These are phyloP conservation scores for Clamator glandarius DNA, from an alignment of 2,797 vertebrate genomes.

Conservation along the genomic window DNA sequence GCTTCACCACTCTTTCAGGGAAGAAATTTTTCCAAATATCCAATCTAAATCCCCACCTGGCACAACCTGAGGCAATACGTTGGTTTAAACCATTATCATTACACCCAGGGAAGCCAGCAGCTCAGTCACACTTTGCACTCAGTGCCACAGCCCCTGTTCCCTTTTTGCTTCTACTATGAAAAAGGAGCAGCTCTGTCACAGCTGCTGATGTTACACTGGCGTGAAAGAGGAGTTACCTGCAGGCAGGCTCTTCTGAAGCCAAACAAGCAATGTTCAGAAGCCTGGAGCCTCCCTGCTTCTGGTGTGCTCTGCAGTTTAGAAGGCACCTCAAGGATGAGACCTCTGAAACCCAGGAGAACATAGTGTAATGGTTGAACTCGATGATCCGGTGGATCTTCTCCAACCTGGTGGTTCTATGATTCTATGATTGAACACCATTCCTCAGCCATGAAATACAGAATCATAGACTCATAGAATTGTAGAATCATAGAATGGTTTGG, in stretches of 20 bases:
- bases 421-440: not conserved
- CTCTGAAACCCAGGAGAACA: not conserved
- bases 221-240: not conserved
- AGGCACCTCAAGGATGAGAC: not conserved
- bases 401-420: too few species aligned
- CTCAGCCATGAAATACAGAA: not conserved
- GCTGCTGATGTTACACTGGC: not conserved
- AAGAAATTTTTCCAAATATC: too few species aligned
- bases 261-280: too few species aligned
- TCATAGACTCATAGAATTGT: not conserved
- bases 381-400: too few species aligned
- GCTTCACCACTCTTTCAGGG: too few species aligned
- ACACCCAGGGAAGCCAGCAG: not conserved
- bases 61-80: too few species aligned
- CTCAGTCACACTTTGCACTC: not conserved
- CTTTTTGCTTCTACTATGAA: not conserved
- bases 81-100: not conserved
- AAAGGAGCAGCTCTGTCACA: not conserved
- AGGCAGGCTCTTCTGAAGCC: not conserved
- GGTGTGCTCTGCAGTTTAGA: not conserved
- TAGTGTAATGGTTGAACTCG: too few species aligned
- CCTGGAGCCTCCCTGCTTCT: accelerated
- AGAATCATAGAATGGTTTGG: too few species aligned
- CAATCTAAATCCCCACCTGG: too few species aligned
- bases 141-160: not conserved